These are phyloP conservation scores for Epinotia bilunana DNA, from an alignment of 2,888 invertebrate genomes.

Conservation along the genomic window DNA sequence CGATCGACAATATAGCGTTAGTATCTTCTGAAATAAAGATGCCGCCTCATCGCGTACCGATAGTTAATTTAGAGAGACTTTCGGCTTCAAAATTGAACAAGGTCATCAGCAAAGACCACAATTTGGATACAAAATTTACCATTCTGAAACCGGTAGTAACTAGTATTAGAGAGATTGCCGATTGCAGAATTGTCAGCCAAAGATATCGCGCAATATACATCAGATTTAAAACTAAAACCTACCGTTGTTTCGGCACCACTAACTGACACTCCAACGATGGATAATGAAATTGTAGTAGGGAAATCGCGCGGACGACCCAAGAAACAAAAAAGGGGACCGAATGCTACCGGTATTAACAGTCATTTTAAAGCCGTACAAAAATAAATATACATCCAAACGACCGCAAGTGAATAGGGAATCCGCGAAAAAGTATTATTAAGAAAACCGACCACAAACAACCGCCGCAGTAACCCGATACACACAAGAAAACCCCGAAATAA, in stretches of 20 bases:
- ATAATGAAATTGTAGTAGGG: neutral
- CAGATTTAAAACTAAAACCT: neutral
- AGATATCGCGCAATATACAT: neutral
- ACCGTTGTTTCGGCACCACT: neutral
- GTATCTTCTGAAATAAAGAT: neutral
- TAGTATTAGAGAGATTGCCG: neutral
- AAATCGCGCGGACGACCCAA: slow-evolving; percentile 16
- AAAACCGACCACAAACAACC: neutral
- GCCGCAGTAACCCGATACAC: slow-evolving; percentile 9
- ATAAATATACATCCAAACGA: too few species aligned
- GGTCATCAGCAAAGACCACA: neutral
- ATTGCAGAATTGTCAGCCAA: slow-evolving; percentile 4
- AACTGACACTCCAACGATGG: neutral
- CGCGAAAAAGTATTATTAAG: slow-evolving; percentile 6
- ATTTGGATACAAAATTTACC: slow-evolving; percentile 10
- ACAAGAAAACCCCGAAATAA: slow-evolving; percentile 4
- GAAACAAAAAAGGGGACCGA: neutral
- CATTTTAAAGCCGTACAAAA: neutral
- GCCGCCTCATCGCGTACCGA: neutral
- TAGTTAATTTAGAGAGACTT: slow-evolving; percentile 8
- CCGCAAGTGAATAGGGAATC: neutral
- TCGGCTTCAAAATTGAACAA: slow-evolving; percentile 5
- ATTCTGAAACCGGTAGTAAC: neutral
- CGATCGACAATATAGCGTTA: too few species aligned
- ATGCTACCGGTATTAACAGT: too few species aligned